Base-by-base conservation (phyloP, 2,797 vertebrate species). In the Arrhamphus sclerolepis region DNA sequence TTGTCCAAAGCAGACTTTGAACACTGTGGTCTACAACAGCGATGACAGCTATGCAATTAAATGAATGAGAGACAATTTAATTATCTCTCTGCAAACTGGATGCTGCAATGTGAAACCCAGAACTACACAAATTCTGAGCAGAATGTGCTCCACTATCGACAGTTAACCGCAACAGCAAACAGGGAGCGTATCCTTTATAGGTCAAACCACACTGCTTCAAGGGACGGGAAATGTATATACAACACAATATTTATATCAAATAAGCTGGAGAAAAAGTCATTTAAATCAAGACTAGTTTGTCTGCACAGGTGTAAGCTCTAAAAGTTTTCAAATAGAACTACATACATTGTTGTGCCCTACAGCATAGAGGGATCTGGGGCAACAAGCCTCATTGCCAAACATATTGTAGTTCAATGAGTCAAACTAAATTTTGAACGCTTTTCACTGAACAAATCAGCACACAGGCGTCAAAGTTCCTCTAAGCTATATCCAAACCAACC, bases 391-490 rank as follows among this genome's bases (percentile, higher is more conserved):
- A 53, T 66, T 59, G 61, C 62, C 14, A 11, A 54, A 68, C 58
- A 41, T 55, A 66, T 53, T 54, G 48, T 69, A 44, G 78, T 80
- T 80, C 63, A 81, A 82, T 73, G 60, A 86, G 63, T 66, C 68
- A 56, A 67, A 73, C 22, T 28, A 59, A 34, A 26, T 44, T 80
- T 71, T 57, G 34, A 56, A 56, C 46, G 26, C 63, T 67, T 61
- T 51, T 69, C 53, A 50, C 9, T 29, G 54, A 2, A 69, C 55
- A 55, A 74, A 73, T 75, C 34, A 7, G 46, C 41, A 62, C 44
- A 24, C 39, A 69, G 65, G 58, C 86, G 80, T 80, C 82, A 77
- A 70, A 75, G 68, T 68, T 80, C 62, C 83, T 78, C 52, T 62
- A 77, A 78, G 81, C 70, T 64, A 50, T 38, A 70, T 61, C 51